Conservation (phyloP, 2,888 invertebrate genomes). For the Apamea monoglypha region DNA sequence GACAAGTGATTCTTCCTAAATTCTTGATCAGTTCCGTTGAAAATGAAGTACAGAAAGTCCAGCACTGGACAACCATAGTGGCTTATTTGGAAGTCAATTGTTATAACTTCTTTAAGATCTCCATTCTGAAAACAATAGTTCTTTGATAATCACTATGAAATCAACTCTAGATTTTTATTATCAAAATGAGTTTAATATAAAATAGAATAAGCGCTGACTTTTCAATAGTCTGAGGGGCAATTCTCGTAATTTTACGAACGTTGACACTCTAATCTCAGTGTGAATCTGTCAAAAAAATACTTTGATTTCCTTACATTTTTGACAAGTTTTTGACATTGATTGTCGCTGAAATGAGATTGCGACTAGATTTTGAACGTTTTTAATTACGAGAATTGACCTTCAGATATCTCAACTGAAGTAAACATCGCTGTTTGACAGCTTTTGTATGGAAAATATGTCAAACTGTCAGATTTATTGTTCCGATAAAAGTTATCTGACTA, state of each 20-base stretch:
- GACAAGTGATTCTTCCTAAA: constrained; percentile 75
- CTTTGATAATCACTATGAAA: not conserved
- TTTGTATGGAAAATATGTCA: not conserved
- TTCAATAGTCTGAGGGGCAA: not conserved
- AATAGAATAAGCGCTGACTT: not conserved
- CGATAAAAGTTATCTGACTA: not conserved
- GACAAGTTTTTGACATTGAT: not conserved
- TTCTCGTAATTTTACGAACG: not conserved
- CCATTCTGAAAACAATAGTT: constrained; percentile 72
- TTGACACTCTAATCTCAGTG: not conserved
- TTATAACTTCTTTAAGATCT: constrained; percentile 69
- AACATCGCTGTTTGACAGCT: not conserved
- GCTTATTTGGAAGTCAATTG: constrained; percentile 77
- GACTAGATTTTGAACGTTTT: not conserved
- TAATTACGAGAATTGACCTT: not conserved
- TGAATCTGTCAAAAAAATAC: no score
- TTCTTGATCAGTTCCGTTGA: constrained; percentile 74
- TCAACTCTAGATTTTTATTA: not conserved
- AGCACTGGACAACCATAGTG: constrained; percentile 75
- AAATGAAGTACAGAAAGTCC: constrained; percentile 78
- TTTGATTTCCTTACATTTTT: not conserved
- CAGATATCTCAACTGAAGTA: not conserved
- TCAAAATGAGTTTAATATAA: not conserved
- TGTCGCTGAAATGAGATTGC: not conserved
- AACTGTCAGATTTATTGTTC: not conserved